A percentile compares a stretch with the other conserved stretches of the same genome.
These are phyloP conservation scores for Spheniscus humboldti DNA, from an alignment of 2,797 vertebrate species.

Conservation along the genomic window DNA sequence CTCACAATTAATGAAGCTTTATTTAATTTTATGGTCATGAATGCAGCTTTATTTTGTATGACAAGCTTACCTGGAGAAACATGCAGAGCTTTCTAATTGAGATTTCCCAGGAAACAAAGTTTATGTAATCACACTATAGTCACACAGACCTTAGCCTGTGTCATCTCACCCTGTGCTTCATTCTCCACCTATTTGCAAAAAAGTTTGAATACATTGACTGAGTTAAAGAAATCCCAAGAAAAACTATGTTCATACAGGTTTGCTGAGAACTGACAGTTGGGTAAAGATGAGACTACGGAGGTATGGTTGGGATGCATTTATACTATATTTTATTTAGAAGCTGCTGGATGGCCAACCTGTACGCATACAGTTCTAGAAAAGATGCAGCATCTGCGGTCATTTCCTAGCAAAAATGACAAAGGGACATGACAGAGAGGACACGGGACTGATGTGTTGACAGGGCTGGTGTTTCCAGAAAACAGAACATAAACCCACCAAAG, in stretches of 20 bases:
- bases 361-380: background rate
- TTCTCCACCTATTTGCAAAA: background rate
- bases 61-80: background rate
- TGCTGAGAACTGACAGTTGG: background rate
- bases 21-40: background rate
- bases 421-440: background rate
- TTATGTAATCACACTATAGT: background rate
- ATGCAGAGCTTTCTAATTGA: background rate
- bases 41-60: background rate
- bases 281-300: background rate
- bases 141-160: background rate
- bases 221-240: background rate
- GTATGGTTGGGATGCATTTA: background rate
- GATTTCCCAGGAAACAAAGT: background rate
- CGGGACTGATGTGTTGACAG: rapidly evolving
- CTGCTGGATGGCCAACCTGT: background rate
- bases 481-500: background rate
- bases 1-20: background rate
- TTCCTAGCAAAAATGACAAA: background rate
- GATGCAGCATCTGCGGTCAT: background rate
- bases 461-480: background rate
- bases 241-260: background rate
- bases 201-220: background rate
- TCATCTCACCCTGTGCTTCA: background rate
- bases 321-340: background rate